phyloP scores from a whole-genome alignment of 2,888 invertebrate species.

The Cephus spinipes region DNA sequence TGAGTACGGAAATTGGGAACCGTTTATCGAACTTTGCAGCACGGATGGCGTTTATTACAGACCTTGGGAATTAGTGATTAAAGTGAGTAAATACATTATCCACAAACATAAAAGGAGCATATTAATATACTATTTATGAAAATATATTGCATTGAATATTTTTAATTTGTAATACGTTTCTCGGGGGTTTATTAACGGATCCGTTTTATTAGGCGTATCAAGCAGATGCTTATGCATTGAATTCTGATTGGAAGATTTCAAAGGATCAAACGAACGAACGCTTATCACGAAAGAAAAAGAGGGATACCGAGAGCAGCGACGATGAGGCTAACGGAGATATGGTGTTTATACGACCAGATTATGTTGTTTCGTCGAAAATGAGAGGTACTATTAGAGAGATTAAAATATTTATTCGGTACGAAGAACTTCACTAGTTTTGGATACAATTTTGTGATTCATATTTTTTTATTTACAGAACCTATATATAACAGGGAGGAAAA shows the following conservation, averaged over 20 bases:
- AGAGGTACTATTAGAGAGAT: constrained; percentile 35
- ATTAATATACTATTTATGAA: too few species aligned
- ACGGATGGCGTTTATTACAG: constrained; percentile 72
- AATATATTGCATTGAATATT: too few species aligned
- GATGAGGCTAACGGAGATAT: constrained; percentile 74
- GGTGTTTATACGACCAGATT: constrained; percentile 69
- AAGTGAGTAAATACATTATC: constrained; percentile 62
- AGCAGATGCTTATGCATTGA: constrained; percentile 72
- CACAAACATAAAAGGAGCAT: too few species aligned
- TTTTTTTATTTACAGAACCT: constrained; percentile 45
- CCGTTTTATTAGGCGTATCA: constrained; percentile 60
- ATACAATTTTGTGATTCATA: background rate
- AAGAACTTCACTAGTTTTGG: background rate
- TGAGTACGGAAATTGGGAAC: constrained; percentile 82
- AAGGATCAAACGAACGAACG: constrained; percentile 47
- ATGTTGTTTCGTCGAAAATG: constrained; percentile 41
- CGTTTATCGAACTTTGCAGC: constrained; percentile 81
- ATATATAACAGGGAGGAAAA: constrained; percentile 52
- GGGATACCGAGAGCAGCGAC: constrained; percentile 71
- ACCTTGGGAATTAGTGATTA: constrained; percentile 80
- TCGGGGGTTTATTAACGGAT: constrained; percentile 7
- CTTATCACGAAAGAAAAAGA: constrained; percentile 64
- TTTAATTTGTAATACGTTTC: background rate
- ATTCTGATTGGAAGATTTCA: constrained; percentile 51
- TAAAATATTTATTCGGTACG: background rate